phyloP scores from a whole-genome alignment of 2,888 invertebrate genomes.

The Parnassius mnemosyne region DNA sequence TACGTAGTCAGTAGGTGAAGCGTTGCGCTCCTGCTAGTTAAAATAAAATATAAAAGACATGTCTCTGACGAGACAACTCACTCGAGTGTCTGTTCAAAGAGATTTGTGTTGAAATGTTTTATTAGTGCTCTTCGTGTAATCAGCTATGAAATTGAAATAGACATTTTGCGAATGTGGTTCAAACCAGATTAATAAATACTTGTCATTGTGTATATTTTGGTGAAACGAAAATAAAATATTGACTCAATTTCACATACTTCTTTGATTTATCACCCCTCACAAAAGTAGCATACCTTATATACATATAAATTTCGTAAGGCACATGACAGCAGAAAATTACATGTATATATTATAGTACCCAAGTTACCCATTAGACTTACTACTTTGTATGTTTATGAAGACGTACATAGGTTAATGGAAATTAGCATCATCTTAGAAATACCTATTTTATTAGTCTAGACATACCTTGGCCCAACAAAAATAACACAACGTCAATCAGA shows the following conservation, averaged over 20 bases:
- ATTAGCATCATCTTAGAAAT: too few species aligned
- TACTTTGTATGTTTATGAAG: too few species aligned
- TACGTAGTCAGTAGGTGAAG: constrained; percentile 53
- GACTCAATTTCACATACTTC: constrained; percentile 55
- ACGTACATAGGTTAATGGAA: too few species aligned
- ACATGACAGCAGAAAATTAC: too few species aligned
- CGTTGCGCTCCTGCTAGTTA: constrained; percentile 33
- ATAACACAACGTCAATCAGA: too few species aligned
- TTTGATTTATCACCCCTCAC: constrained; percentile 28
- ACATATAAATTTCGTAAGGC: too few species aligned
- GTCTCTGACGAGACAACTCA: constrained; percentile 41
- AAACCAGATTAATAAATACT: constrained; percentile 66
- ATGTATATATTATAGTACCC: too few species aligned
- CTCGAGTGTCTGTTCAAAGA: constrained; percentile 50
- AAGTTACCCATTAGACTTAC: too few species aligned
- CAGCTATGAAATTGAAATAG: constrained; percentile 72
- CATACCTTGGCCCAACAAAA: too few species aligned
- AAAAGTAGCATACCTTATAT: too few species aligned
- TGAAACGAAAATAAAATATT: constrained; percentile 79
- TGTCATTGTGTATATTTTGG: constrained; percentile 80
- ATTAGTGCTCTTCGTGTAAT: constrained; percentile 76
- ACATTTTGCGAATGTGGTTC: constrained; percentile 68
- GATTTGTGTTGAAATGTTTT: constrained; percentile 67
- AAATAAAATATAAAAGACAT: constrained; percentile 51
- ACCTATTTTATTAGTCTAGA: too few species aligned